Evolutionary conservation across 1,140 invertebrate species (phyloP), one percentile per base, ranked within the genome.

Genomic region (Caligus rogercresseyi): DNA sequence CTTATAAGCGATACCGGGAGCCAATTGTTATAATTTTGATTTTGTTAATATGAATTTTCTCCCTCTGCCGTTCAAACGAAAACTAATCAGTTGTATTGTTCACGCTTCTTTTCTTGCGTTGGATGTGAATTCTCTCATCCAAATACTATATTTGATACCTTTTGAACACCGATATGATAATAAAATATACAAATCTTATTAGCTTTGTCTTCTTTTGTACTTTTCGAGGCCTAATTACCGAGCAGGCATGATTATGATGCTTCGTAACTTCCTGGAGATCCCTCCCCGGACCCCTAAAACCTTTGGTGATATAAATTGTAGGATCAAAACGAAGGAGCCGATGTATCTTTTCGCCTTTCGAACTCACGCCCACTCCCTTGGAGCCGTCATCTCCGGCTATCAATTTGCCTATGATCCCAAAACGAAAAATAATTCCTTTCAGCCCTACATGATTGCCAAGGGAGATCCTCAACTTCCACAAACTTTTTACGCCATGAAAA

Each of bases 301-400:
- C 1, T 43, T 66, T 65, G 52, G 68, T 1, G 69, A 70, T 66
- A 61, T 67, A 1, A 70, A 70, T 60, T 70, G 69, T 52, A 59
- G 56, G 43, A 61, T 68, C 23, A 51, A 64, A 26, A 61, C 66
- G 18, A 56, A 54, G 15, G 51, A 60, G 15, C 66, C 69, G 7
- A 69, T 80, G 53, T 72, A 77, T 69, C 72, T 77, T 13, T 82
- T 81, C 70, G 80, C 78, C 3, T 82, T 71, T 69, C 71, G 80
- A 58, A 77, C 78, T 52, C 80, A 81, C 70, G 78, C 80, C 3
- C 80, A 81, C 69, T 68, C 69, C 64, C 65, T 78, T 43, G 75
- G 78, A 67, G 55, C 65, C 15, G 78, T 78, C 7, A 76, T 79
- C 23, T 69, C 16, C 16, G 55, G 55, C 4, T 57, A 57, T 25